Base-by-base conservation (phyloP, 2,113 vertebrate species). In the Anas platyrhynchos region DNA sequence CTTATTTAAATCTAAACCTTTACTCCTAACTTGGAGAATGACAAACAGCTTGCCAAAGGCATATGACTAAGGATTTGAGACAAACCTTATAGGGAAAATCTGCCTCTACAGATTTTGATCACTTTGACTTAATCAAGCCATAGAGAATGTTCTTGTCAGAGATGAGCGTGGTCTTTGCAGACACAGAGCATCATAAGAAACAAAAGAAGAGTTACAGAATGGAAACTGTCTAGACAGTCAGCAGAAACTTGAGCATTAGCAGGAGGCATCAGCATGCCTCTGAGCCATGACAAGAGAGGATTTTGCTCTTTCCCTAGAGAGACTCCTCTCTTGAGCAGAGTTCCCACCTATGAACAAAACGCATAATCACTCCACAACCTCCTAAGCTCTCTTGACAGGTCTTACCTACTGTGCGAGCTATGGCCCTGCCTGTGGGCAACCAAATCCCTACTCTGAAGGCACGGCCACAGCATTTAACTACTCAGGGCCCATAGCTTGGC, bases 201-300 rank as follows among this genome's bases (percentile, higher is more conserved):
- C 63, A 89, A 92, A 86, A 91, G 84, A 88, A 59, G 77, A 92
- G 71, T 69, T 88, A 93, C 78, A 0, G 0, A 87, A 91, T 91
- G 73, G 89, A 82, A 96, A 91, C 71, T 6, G 34, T 95, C 93
- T 91, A 91, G 91, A 96, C 91, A 93, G 79, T 77, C 87, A 95
- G 88, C 85, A 96, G 76, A 94, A 96, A 94, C 55, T n/a, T 93
- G 73, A 91, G 88, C 85, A n/a, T 88, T 78, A 88, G 63, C 88
- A 93, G 82, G 71, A 89, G 46, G 79, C 82, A 96, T 73, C 63
- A 93, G 84, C 55, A 90, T 61, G 67, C 84, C 72, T 83, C 89
- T 83, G 85, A 96, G 93, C 87, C 65, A 46, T 2, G 3, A 69
- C 69, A 93, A 52, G 38, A 34, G 63, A 91, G 21, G 67, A 76